A percentile compares a stretch with the other conserved stretches of the same genome.
These are phyloP conservation scores for Cephonodes hylas DNA, from an alignment of 2,888 invertebrate genomes.

Conservation along the genomic window DNA sequence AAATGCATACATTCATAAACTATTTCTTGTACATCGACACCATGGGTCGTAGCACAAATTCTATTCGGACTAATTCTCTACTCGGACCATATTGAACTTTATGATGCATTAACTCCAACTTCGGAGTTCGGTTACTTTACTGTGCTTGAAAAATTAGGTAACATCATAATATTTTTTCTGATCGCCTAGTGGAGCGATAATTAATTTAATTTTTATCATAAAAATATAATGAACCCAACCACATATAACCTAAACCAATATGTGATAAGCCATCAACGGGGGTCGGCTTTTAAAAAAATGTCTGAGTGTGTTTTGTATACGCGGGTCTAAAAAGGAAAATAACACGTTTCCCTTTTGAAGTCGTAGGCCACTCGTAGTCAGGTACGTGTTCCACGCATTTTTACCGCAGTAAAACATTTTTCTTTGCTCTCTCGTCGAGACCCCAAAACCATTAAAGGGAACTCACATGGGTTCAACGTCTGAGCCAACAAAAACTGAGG, in stretches of 20 bases:
- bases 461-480: constrained; percentile 38
- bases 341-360: constrained; percentile 22
- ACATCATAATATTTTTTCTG: no score
- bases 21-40: no score
- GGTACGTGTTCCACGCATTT: constrained; percentile 23
- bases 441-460: constrained; percentile 42
- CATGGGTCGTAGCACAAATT: no score
- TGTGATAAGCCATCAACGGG: neutral
- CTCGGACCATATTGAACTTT: no score
- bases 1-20: no score
- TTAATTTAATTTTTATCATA: no score
- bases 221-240: neutral
- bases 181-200: no score
- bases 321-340: constrained; percentile 6
- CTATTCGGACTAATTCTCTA: no score
- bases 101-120: no score
- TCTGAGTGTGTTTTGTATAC: constrained; percentile 2
- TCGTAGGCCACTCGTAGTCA: constrained; percentile 19
- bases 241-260: neutral
- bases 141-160: no score
- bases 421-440: constrained; percentile 31
- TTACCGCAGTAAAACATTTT: constrained; percentile 30
- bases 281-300: neutral
- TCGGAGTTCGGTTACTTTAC: no score
- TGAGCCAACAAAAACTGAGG: constrained; percentile 32